Base-by-base conservation (phyloP, 2,888 invertebrate species). In the Pammene fasciana region DNA sequence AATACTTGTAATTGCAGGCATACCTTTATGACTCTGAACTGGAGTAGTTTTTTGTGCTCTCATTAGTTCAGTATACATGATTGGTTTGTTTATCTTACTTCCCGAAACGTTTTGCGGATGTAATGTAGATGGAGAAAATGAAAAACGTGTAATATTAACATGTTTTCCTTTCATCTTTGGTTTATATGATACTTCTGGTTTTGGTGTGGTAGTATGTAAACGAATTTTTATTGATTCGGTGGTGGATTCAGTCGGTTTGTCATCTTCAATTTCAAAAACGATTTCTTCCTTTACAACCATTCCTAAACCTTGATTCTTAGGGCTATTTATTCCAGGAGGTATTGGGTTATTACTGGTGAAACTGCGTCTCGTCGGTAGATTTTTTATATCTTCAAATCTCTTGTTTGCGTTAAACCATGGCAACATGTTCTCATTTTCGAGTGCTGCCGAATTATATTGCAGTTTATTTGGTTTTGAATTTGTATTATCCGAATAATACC, bases 281-380 rank as follows among this genome's bases (percentile, higher is more conserved):
- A 72, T 46, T 60, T 74, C 70, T 55, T 72, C 71, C 60, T 71
- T 67, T 13, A 66, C 43, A 41, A 67, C 54, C 10, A 70, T 36
- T 26, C 67, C 68, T 48, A 18, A 10, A 10, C 54, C 66, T n/a
- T 43, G 8, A 41, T 34, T 26, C 5, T 55, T 54, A 13, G 55
- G 48, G 26, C 43, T 55, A 36, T 56, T 16, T 13, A 41, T 48
- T 41, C n/a, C 18, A n/a, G 11, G 50, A 45, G 55, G 57, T 16
- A 70, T 59, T 56, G 26, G 9, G 6, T 57, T 18, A n/a, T 36
- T 38, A 0, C n/a, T 36, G 26, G 34, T 34, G 1, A 56, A 50
- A 11, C 34, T 56, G 43, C 62, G 62, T 18, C 56, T 68, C 4
- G 52, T 11, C 0, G 54, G n/a, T 8, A 34, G 34, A 54, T 45